phyloP scores from a whole-genome alignment of 2,113 vertebrate genomes.

The Propithecus coquereli region DNA sequence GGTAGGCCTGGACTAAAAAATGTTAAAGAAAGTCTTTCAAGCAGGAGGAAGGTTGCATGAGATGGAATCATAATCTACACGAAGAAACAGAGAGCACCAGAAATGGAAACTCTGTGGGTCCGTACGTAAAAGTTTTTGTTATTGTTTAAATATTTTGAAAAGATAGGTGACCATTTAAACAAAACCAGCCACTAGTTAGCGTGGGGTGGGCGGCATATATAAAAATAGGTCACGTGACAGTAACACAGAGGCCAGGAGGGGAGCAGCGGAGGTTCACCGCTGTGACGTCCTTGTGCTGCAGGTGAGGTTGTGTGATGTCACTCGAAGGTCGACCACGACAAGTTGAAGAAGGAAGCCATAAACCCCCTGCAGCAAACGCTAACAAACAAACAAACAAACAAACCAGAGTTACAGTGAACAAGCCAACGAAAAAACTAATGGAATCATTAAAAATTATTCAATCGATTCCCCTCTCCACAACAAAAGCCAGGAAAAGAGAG shows the following conservation, averaged over 20 bases:
- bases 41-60: neutral
- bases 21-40: neutral
- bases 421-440: neutral
- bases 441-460: neutral
- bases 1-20: neutral
- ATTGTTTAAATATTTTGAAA: neutral
- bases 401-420: neutral
- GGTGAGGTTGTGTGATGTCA: rapidly evolving
- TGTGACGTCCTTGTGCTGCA: rapidly evolving
- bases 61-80: neutral
- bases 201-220: neutral
- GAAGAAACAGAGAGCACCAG: neutral
- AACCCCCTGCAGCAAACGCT: neutral
- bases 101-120: neutral
- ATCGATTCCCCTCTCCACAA: neutral
- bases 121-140: neutral
- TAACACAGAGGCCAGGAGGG: rapidly evolving
- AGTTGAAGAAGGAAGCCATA: neutral
- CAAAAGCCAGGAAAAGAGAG: neutral
- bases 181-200: neutral
- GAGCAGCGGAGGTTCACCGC: too few species aligned
- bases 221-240: rapidly evolving
- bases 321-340: neutral
- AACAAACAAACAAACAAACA: neutral
- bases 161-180: neutral